Evolutionary conservation across 2,888 invertebrate species (phyloP).

Genomic region (Tromatobia lineatoria): DNA sequence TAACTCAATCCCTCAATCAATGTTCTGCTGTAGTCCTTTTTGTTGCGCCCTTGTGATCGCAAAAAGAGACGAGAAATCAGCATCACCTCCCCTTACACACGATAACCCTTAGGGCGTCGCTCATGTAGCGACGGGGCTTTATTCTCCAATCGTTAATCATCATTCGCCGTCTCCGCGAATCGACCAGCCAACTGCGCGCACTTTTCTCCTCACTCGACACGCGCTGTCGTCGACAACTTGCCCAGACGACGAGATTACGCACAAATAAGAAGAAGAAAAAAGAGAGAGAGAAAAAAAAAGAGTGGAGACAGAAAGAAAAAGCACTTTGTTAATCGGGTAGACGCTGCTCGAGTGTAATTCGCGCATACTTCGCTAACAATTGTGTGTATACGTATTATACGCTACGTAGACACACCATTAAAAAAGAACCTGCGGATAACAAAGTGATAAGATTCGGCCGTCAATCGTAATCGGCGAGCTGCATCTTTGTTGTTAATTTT

Average conservation of each 20-base stretch:
- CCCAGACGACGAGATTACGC: constrained; percentile 32
- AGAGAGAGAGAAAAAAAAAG: background rate
- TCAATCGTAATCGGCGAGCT: constrained; percentile 13
- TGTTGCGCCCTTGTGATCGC: background rate
- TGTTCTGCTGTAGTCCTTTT: background rate
- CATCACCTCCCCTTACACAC: background rate
- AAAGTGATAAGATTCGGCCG: constrained; percentile 16
- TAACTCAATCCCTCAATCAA: too few relatives aligned
- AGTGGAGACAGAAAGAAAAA: background rate
- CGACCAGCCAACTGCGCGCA: constrained; percentile 25
- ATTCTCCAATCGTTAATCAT: constrained; percentile 11
- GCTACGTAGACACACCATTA: background rate
- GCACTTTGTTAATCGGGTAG: constrained; percentile 20
- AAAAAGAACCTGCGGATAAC: constrained; percentile 8
- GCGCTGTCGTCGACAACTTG: constrained; percentile 3
- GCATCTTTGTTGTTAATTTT: constrained; percentile 29
- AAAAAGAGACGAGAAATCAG: background rate
- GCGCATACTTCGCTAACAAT: background rate
- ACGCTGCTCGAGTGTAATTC: constrained; percentile 25
- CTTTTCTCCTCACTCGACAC: background rate
- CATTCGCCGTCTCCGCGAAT: background rate
- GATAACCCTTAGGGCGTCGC: constrained; percentile 9
- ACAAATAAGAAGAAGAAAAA: constrained; percentile 8
- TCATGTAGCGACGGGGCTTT: constrained; percentile 13
- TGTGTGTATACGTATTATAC: background rate